Evolutionary conservation across 2,113 vertebrate genomes (phyloP).

Genomic region (Calidris pugnax): DNA sequence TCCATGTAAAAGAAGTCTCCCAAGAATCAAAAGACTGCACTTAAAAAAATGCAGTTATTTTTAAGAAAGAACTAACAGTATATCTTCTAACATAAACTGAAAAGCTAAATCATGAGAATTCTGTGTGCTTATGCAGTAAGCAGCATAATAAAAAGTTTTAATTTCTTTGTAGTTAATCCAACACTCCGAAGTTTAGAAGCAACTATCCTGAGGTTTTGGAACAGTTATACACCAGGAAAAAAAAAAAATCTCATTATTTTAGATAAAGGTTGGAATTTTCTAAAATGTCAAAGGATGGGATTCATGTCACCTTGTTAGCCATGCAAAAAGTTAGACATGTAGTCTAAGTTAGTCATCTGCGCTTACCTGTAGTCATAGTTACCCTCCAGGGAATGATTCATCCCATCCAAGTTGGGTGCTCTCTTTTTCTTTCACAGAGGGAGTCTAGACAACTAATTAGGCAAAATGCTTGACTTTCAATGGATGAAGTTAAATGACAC

Average conservation of each 20-base stretch:
- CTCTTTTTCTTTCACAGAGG: neutral
- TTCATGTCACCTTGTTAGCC: neutral
- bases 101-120: neutral
- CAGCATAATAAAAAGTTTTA: neutral
- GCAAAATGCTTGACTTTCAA: neutral
- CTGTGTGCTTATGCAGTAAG: neutral
- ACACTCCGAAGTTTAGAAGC: neutral
- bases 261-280: neutral
- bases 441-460: constrained; percentile 12
- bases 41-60: neutral
- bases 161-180: neutral
- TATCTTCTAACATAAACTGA: neutral
- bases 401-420: neutral
- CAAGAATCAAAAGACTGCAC: neutral
- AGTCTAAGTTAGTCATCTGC: neutral
- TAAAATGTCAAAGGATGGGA: neutral
- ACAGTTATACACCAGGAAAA: neutral
- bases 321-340: neutral
- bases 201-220: neutral
- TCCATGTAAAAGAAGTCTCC: neutral
- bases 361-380: neutral
- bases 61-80: neutral
- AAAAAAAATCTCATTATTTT: neutral
- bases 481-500: neutral
- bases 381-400: neutral